Conservation (phyloP, 2,113 vertebrate species). For the Brachyhypopomus occidentalis region DNA sequence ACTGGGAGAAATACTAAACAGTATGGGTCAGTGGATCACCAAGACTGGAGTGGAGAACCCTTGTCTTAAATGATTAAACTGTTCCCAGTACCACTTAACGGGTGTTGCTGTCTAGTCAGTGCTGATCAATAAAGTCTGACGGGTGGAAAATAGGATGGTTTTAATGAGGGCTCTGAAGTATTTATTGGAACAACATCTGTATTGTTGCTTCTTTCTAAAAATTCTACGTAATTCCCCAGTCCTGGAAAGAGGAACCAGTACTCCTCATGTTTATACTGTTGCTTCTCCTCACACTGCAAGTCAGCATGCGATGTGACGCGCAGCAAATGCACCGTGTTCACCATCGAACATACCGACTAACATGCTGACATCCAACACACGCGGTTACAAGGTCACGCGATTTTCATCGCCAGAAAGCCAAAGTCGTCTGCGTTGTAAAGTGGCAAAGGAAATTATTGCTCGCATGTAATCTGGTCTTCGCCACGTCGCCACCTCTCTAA, state of each 20-base stretch:
- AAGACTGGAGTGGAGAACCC: neutral
- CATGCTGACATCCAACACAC: too few relatives aligned
- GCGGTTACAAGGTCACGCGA: too few relatives aligned
- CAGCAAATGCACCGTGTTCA: too few relatives aligned
- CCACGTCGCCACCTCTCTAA: neutral
- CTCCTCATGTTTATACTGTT: too few relatives aligned
- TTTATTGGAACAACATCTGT: constrained; percentile 3
- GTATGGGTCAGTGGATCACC: neutral
- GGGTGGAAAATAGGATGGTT: constrained; percentile 2
- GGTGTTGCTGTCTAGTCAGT: constrained; percentile 27
- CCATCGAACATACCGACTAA: too few relatives aligned
- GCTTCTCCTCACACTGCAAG: too few relatives aligned
- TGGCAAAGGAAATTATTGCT: too few relatives aligned
- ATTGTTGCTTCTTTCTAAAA: neutral
- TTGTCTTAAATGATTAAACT: neutral
- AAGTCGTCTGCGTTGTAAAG: too few relatives aligned
- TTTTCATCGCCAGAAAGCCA: too few relatives aligned
- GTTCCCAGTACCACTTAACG: neutral
- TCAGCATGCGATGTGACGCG: too few relatives aligned
- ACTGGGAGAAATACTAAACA: constrained; percentile 12
- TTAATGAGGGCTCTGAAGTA: neutral
- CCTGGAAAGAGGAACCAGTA: neutral
- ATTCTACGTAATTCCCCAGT: neutral
- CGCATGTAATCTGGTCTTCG: too few relatives aligned
- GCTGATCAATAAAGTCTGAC: constrained; percentile 6